These are phyloP conservation scores for Papilio glaucus DNA, from an alignment of 1,140 invertebrate species.

Conservation along the genomic window DNA sequence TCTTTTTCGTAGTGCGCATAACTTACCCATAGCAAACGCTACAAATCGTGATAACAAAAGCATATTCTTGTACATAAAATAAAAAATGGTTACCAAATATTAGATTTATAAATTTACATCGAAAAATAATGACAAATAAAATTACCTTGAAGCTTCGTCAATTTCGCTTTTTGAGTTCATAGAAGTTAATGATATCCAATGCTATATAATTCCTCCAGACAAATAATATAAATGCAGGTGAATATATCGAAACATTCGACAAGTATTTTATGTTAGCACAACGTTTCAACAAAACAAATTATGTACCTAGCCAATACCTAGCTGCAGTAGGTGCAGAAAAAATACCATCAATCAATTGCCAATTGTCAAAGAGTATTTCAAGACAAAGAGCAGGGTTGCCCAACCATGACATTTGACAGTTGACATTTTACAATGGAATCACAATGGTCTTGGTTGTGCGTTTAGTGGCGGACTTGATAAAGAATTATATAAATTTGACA, in stretches of 20 bases:
- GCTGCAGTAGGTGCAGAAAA: slow-evolving; percentile 68
- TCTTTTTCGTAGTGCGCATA: slow-evolving; percentile 46
- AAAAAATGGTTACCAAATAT: slow-evolving; percentile 38
- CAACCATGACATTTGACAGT: too few species aligned
- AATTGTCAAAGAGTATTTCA: slow-evolving; percentile 4
- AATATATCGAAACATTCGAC: slow-evolving; percentile 55
- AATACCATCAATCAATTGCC: slow-evolving; percentile 52
- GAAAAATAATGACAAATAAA: slow-evolving; percentile 47
- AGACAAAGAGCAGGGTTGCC: too few species aligned
- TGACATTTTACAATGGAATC: too few species aligned
- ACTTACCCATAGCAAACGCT: slow-evolving; percentile 24
- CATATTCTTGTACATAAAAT: slow-evolving; percentile 36
- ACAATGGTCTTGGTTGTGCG: too few species aligned
- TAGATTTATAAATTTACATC: slow-evolving; percentile 4
- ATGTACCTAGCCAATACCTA: too few species aligned
- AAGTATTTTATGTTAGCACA: slow-evolving; percentile 46
- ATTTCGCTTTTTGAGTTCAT: slow-evolving; percentile 83
- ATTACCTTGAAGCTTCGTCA: slow-evolving; percentile 84
- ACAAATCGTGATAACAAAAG: slow-evolving; percentile 18
- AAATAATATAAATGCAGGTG: slow-evolving; percentile 59
- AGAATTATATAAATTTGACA: too few species aligned
- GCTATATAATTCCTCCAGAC: slow-evolving; percentile 58
- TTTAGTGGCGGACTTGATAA: too few species aligned
- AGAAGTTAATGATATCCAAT: slow-evolving; percentile 72
- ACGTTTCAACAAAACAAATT: slow-evolving; percentile 64